Percentiles rank a stretch among this genome's conserved stretches.
phyloP scores from a whole-genome alignment of 2,888 invertebrate genomes.

The Nasonia oneida region DNA sequence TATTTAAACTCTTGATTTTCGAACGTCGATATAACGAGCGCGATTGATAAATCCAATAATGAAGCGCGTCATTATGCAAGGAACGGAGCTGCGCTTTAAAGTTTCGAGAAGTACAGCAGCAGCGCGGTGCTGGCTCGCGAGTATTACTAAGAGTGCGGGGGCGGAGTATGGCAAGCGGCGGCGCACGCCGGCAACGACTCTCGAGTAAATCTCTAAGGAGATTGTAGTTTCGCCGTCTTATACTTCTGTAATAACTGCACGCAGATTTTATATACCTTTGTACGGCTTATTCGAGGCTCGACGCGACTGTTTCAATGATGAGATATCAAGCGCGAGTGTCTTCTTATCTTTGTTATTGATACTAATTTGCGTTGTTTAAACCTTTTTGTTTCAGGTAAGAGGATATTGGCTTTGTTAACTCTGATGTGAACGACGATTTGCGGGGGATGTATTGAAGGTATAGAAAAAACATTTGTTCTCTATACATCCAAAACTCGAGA shows the following conservation, averaged over 20 bases:
- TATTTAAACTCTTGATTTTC: background rate
- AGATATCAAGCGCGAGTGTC: no score
- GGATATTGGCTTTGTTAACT: background rate
- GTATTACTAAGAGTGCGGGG: background rate
- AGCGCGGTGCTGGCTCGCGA: background rate
- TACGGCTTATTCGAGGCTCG: background rate
- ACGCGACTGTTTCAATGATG: no score
- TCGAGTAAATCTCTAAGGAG: conserved; percentile 52
- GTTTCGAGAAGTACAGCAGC: conserved; percentile 12
- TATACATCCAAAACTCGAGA: background rate
- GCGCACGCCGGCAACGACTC: conserved; percentile 15
- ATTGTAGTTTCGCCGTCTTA: conserved; percentile 46
- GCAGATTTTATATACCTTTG: background rate
- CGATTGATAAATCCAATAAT: conserved; percentile 47
- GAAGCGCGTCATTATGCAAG: conserved; percentile 46
- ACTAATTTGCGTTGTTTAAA: background rate
- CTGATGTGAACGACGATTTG: no score
- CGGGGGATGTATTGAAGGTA: background rate
- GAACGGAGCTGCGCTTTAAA: conserved; percentile 26
- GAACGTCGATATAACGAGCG: no score
- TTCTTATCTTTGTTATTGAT: background rate
- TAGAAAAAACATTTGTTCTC: background rate
- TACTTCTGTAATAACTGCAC: conserved; percentile 28
- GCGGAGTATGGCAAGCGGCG: background rate
- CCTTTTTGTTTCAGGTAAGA: conserved; percentile 39